Evolutionary conservation across 2,888 invertebrate species (phyloP), one percentile per base, ranked within the genome.

Genomic region (Ectropis crepuscularia): DNA sequence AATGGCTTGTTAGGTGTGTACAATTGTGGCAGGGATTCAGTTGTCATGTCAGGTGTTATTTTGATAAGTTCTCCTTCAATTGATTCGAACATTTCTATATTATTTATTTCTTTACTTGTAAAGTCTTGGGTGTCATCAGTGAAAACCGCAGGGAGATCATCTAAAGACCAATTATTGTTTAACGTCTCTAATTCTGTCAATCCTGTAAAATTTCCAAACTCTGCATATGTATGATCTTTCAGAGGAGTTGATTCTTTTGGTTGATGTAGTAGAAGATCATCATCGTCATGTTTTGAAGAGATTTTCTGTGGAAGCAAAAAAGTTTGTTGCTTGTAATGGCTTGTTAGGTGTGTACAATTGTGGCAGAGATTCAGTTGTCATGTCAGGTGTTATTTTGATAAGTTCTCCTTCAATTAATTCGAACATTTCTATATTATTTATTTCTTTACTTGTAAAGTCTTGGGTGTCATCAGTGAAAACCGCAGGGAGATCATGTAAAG

Each of bases 201-300:
- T 16, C 48, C 48, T 48, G 48, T 48, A 36, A 48, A 48, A 28
- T 48, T 28, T 28, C 16, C 16, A 48, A 48, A n/a, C 28, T n/a
- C 7, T 10, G 28, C 16, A 48, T 16, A 28, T 48, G 28, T 48
- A 48, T 48, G 8, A 7, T 28, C 28, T 9, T 48, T 28, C 7
- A 36, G 16, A 28, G 8, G 9, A 28, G 48, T 48, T 48, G 48
- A 10, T 28, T 9, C 28, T 28, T 28, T 8, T 6, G 36, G 48
- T 36, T 28, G 36, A 5, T 48, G 28, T 28, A 16, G 48, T 48
- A 28, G 48, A 9, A 28, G 36, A 48, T 48, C 48, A 28, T 48
- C 48, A 48, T 36, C n/a, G 16, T 16, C 16, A 36, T 48, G 16
- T 16, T 28, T 1, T 28, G 16, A 28, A 28, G 48, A 48, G 28